A percentile compares a stretch with the other conserved stretches of the same genome.
Conservation (phyloP, 2,888 invertebrate genomes). For the Eucriotettix oculatus region DNA sequence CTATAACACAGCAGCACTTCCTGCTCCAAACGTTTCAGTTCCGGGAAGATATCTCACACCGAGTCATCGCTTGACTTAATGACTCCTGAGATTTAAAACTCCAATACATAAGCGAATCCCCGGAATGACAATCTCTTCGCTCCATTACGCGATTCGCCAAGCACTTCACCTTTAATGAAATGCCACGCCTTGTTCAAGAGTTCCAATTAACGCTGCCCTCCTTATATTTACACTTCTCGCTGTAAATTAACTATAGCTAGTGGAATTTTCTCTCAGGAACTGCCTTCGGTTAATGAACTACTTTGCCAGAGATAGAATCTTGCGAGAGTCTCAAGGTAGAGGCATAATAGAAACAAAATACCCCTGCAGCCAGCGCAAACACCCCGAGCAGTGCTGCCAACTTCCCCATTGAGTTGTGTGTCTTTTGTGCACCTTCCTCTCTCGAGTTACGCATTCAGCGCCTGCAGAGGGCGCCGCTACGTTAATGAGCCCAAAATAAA, state of each 20-base stretch:
- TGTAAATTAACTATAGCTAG: neutral
- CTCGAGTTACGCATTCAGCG: too few species aligned
- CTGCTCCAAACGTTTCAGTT: too few species aligned
- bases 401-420: neutral
- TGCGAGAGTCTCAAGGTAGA: neutral
- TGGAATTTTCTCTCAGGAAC: neutral
- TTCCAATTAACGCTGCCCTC: neutral
- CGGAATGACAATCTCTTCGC: too few species aligned
- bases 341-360: neutral
- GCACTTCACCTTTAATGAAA: neutral
- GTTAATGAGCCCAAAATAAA: too few species aligned
- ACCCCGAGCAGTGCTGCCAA: neutral
- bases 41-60: too few species aligned
- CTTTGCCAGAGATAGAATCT: neutral
- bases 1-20: too few species aligned
- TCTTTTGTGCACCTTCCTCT: too few species aligned
- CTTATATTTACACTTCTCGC: neutral
- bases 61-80: too few species aligned
- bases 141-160: neutral
- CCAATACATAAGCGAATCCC: too few species aligned
- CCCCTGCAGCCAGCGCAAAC: neutral
- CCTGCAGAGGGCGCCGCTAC: too few species aligned
- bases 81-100: too few species aligned
- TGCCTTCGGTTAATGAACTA: neutral
- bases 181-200: neutral